Base-by-base conservation (phyloP, 1,140 invertebrate genomes). In the Planococcus citri region DNA sequence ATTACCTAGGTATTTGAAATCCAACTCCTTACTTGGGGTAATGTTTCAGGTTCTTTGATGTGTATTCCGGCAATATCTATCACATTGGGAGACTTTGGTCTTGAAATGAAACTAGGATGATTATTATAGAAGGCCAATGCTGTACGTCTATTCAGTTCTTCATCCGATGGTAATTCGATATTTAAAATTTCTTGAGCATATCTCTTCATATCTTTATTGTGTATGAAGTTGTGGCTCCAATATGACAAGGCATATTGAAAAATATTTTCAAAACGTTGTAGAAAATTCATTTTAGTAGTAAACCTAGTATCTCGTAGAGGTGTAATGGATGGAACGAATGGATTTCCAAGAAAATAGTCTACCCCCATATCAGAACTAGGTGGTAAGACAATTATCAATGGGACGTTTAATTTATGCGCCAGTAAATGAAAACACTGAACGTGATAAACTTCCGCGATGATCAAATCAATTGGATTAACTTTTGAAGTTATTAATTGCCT, bases 1-100 rank as follows among this genome's bases (percentile, higher is more conserved):
- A n/a, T n/a, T n/a, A n/a, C n/a, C n/a, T n/a, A n/a, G n/a, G n/a
- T n/a, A n/a, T n/a, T n/a, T n/a, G n/a, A n/a, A n/a, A n/a, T n/a
- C n/a, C n/a, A n/a, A n/a, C n/a, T n/a, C n/a, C 29, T 33, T 57
- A 72, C 72, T 20, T 68, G 27, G 0, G 58, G 51, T 25, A 72
- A 69, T 27, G 73, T 71, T 22, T 76, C 74, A 1, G 76, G 64
- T 4, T 73, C 75, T 2, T 76, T 73, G 0, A 83, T 73, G 71
- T 84, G 84, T 2, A 86, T 73, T 24, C 84, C 85, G 4, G 82
- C 84, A 25, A 86, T 79, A 77, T 86, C 83, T 1, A 86, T 74
- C 1, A 83, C 73, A 38, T 78, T 80, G 0, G 83, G 80, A 8
- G 79, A 75, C 9, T 75, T 75, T 0, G 82, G 80, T 64, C 78